Evolutionary conservation across 1,140 invertebrate species (phyloP).

Genomic region (Papilio aristodemus): DNA sequence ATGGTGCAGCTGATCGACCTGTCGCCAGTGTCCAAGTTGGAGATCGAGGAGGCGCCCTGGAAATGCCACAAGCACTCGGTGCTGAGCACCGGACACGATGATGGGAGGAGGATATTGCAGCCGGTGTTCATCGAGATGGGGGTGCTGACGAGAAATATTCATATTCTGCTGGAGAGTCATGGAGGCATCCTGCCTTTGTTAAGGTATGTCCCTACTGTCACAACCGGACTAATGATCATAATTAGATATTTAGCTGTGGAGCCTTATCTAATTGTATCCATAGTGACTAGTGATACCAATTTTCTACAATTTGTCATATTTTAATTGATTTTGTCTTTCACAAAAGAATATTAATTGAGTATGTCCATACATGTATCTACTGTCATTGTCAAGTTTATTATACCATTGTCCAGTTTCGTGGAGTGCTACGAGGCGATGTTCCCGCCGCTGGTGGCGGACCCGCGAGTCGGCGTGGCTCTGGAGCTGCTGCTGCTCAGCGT

Average conservation of each 20-base stretch:
- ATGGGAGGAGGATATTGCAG: slow-evolving; percentile 85
- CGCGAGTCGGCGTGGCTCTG: slow-evolving; percentile 85
- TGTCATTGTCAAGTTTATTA: no score
- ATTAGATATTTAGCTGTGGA: no score
- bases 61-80: slow-evolving; percentile 82
- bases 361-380: no score
- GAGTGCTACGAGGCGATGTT: slow-evolving; percentile 89
- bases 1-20: slow-evolving; percentile 83
- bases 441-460: slow-evolving; percentile 78
- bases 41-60: slow-evolving; percentile 72
- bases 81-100: slow-evolving; percentile 78
- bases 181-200: slow-evolving; percentile 67
- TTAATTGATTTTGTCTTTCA: no score
- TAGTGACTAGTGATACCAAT: no score
- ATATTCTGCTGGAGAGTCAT: slow-evolving; percentile 82
- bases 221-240: no score
- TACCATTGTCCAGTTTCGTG: slow-evolving; percentile 82
- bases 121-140: slow-evolving; percentile 86
- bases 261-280: no score
- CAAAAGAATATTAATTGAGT: no score
- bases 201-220: slow-evolving; percentile 60
- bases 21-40: slow-evolving; percentile 55
- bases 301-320: no score
- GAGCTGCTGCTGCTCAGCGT: slow-evolving; percentile 90
- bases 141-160: slow-evolving; percentile 83